These are phyloP conservation scores for Phalacrocorax brasilianus DNA, from an alignment of 2,113 vertebrate genomes.

Conservation along the genomic window DNA sequence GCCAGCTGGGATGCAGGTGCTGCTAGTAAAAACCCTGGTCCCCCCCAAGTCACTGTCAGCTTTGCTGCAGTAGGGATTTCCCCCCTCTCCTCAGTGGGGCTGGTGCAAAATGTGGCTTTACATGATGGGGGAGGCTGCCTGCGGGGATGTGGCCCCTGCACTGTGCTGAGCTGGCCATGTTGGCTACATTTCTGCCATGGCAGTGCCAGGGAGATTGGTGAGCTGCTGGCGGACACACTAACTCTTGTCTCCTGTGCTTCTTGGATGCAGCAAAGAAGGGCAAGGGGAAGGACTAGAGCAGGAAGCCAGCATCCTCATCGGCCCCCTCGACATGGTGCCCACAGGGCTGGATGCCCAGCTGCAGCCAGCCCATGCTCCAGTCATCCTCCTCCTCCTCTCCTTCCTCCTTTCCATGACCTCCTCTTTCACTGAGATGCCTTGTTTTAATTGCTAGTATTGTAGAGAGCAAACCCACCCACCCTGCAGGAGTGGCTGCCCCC, in stretches of 20 bases:
- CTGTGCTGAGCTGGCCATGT: accelerated
- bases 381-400: slow-evolving; percentile 12
- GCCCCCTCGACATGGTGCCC: neutral
- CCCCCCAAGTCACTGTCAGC: neutral
- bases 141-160: accelerated
- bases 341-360: slow-evolving; percentile 3
- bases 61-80: neutral
- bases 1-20: neutral
- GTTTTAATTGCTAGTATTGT: slow-evolving; percentile 67
- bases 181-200: accelerated
- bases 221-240: neutral
- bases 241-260: slow-evolving; percentile 29
- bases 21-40: neutral
- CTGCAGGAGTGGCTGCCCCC: neutral
- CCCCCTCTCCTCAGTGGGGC: neutral
- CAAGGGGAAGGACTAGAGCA: slow-evolving; percentile 79
- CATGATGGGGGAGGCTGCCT: neutral
- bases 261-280: slow-evolving; percentile 81
- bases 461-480: slow-evolving; percentile 7
- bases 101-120: neutral
- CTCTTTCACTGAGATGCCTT: slow-evolving; percentile 68
- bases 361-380: neutral
- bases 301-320: neutral
- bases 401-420: slow-evolving; percentile 16
- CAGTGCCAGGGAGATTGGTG: accelerated